Conservation (phyloP, 2,797 vertebrate genomes). For the Oryzias sinensis region DNA sequence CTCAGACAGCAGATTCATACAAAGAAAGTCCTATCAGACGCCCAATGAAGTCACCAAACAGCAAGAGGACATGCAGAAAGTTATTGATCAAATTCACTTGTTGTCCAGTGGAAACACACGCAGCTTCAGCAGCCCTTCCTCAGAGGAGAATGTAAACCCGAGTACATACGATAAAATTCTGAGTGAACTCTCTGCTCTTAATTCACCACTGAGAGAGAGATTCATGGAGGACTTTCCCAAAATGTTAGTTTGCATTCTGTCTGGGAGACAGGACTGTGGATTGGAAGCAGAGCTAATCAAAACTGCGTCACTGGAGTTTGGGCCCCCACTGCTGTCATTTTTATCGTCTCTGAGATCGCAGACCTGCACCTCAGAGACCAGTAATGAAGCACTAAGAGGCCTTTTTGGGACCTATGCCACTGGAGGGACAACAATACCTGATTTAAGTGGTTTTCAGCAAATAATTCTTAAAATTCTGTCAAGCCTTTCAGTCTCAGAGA, state of each 20-base stretch:
- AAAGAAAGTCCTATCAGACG: conserved; percentile 8
- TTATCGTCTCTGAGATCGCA: conserved; percentile 62
- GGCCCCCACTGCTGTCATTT: conserved; percentile 44
- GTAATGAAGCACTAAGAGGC: not conserved
- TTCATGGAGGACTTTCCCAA: conserved; percentile 68
- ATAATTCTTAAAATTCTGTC: conserved; percentile 53
- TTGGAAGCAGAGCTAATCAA: conserved; percentile 68
- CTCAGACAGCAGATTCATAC: conserved; percentile 34
- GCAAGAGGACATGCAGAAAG: conserved; percentile 51
- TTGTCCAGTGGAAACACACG: conserved; percentile 34
- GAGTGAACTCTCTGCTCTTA: conserved; percentile 46
- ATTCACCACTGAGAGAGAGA: conserved; percentile 45
- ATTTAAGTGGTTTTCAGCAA: conserved; percentile 50
- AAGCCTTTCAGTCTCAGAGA: conserved; percentile 53
- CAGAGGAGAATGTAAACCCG: conserved; percentile 24
- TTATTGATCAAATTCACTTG: conserved; percentile 60
- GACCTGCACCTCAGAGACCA: conserved; percentile 42
- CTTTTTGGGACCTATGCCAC: conserved; percentile 45
- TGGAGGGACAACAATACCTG: conserved; percentile 22
- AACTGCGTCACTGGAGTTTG: conserved; percentile 54
- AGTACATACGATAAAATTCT: conserved; percentile 54
- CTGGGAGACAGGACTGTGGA: conserved; percentile 69
- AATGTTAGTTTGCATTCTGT: conserved; percentile 71
- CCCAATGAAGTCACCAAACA: conserved; percentile 17
- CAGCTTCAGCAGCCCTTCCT: not conserved